Base-by-base conservation (phyloP, 2,888 invertebrate genomes). In the Drosophila bunnanda region DNA sequence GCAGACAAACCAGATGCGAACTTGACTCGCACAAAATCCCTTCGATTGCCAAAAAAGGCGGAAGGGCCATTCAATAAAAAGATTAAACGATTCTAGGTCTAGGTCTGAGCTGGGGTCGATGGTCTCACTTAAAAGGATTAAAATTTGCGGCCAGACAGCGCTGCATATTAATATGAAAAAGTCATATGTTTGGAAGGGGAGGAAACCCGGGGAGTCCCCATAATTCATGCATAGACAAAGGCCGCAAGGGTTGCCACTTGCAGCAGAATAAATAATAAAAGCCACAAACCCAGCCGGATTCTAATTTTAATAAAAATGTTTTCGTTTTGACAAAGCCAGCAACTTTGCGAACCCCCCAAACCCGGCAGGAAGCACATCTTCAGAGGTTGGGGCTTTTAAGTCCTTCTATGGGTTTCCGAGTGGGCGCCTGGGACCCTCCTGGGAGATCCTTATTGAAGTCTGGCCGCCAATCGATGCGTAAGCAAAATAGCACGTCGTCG, bases 91-190 rank as follows among this genome's bases (percentile, higher is more conserved):
- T 70, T 70, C 62, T 50, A 13, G 20, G 28, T 66, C 28, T 53
- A 22, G 46, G 61, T 58, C 53, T 74, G 58, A 55, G 50, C 76
- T 76, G 70, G 56, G 52, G 79, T 69, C 41, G 12, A 17, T 12
- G 39, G 43, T 22, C 76, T 75, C 83, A 88, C 87, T 89, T 88
- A 89, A 88, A 88, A 88, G 85, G 89, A 88, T 88, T 88, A 88
- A 78, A 71, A 75, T 80, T 60, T 81, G 87, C 87, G 85, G 85
- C 82, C 65, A 75, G 46, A 68, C 64, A 36, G 64, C 58, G 64
- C n/a, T 57, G 80, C 75, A 82, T 85, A 84, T 80, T 77, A 75
- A 79, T 76, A 77, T 73, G 78, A 71, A 55, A 60, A 71, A 70
- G 38, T 32, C 38, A 39, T 20, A 13, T 32, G 48, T 20, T 7